Evolutionary conservation across 2,797 vertebrate genomes (phyloP), one percentile per base, ranked within the genome.

Genomic region (Sebastes diploproa): DNA sequence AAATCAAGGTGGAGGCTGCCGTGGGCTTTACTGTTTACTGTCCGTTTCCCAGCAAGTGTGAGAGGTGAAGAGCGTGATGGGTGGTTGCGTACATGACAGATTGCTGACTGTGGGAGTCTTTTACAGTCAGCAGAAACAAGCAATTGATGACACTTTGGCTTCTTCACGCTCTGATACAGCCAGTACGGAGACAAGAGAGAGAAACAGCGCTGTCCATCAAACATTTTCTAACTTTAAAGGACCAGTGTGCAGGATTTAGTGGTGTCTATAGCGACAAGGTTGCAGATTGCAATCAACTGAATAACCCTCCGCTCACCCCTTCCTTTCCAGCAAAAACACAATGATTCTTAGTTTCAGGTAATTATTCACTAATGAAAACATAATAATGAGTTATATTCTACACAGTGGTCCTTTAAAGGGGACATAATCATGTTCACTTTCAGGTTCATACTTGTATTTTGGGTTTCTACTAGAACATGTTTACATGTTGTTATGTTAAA

Each of bases 31-130:
- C 62, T 85, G 86, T 75, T 72, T 62, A 73, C 22, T 38, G 80
- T 76, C 64, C 59, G 64, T 80, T 62, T 83, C 61, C 27, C 60
- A 56, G 71, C n/a, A 10, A 80, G 78, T 82, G 80, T 80, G 64
- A 75, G 85, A 76, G 77, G 71, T 83, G 84, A 84, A 32, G 59
- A 79, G 81, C 56, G 80, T 85, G 89, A 90, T 86, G 91, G 90
- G 77, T 80, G 82, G 82, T 72, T 88, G 90, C 84, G 87, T 80
- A 88, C 62, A 86, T 88, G 91, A 92, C 94, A 94, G 93, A 94
- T 89, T 94, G 92, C 90, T 89, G 93, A 95, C 93, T 86, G 92
- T 84, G 82, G 91, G 91, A 89, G 88, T 85, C 86, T 88, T 88
- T 92, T 83, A 89, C 83, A 89, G 91, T 92, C 92, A 92, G 90